These are phyloP conservation scores for Phrynosoma platyrhinos DNA, from an alignment of 2,113 vertebrate species.

Conservation along the genomic window DNA sequence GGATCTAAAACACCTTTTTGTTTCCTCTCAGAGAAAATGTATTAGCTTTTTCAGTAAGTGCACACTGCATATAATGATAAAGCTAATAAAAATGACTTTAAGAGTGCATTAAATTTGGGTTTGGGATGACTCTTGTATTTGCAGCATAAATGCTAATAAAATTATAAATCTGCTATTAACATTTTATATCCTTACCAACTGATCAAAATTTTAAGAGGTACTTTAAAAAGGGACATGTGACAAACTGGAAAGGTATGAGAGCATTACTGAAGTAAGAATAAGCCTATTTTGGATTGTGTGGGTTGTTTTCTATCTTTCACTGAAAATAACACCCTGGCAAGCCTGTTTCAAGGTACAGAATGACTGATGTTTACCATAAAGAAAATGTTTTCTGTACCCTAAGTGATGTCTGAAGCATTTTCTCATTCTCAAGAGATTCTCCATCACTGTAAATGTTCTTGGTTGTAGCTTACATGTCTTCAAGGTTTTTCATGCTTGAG, in stretches of 20 bases:
- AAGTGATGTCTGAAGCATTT: slow-evolving; percentile 37
- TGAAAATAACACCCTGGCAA: background rate
- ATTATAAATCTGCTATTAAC: slow-evolving; percentile 81
- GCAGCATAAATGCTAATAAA: slow-evolving; percentile 81
- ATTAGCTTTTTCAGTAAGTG: slow-evolving; percentile 62
- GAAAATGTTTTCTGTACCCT: slow-evolving; percentile 8
- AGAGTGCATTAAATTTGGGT: slow-evolving; percentile 74
- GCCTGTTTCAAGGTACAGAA: background rate
- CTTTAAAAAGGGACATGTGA: slow-evolving; percentile 47
- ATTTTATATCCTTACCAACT: slow-evolving; percentile 72
- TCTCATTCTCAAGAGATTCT: background rate
- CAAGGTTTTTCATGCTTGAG: no score
- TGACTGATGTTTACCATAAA: background rate
- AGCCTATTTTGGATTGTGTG: background rate
- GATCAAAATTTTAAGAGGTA: slow-evolving; percentile 64
- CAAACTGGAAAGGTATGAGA: slow-evolving; percentile 11
- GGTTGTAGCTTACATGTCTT: no score
- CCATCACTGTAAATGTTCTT: background rate
- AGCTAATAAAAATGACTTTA: slow-evolving; percentile 78
- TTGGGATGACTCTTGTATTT: slow-evolving; percentile 73
- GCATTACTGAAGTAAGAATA: slow-evolving; percentile 33
- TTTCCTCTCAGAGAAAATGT: slow-evolving; percentile 33
- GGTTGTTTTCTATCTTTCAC: slow-evolving; percentile 5
- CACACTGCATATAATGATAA: slow-evolving; percentile 71
- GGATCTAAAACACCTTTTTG: slow-evolving; percentile 47